Evolutionary conservation across 2,888 invertebrate species (phyloP).

Genomic region (Cantharis nigra): DNA sequence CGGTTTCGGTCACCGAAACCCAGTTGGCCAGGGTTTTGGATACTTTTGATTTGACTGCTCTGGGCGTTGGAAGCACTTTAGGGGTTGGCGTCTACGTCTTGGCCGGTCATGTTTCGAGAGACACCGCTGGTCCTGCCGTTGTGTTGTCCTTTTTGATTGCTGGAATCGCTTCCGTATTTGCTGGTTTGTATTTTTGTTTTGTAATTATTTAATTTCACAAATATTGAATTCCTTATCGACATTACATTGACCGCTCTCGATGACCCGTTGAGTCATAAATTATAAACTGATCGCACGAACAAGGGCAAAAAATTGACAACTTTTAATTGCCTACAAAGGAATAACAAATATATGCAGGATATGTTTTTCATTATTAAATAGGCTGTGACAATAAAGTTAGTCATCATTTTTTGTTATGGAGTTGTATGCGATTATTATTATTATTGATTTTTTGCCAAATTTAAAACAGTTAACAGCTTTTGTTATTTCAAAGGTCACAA

Average conservation of each 20-base stretch:
- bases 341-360: too few relatives aligned
- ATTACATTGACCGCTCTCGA: background rate
- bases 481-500: too few relatives aligned
- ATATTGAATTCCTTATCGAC: background rate
- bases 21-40: conserved; percentile 72
- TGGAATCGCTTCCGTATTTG: conserved; percentile 89
- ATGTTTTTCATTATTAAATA: too few relatives aligned
- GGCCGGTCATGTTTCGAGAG: conserved; percentile 81
- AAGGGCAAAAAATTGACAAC: background rate
- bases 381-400: too few relatives aligned
- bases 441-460: too few relatives aligned
- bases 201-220: background rate
- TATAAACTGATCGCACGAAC: background rate
- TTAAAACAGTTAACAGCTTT: too few relatives aligned
- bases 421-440: too few relatives aligned
- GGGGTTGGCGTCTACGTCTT: conserved; percentile 92
- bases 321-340: background rate
- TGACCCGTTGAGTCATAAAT: background rate
- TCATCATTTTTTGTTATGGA: too few relatives aligned
- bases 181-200: conserved; percentile 63
- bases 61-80: conserved; percentile 82
- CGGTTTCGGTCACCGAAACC: conserved; percentile 50
- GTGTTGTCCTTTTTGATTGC: conserved; percentile 84
- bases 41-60: conserved; percentile 79
- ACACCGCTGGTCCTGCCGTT: conserved; percentile 83